Conservation (phyloP, 2,113 vertebrate species). For the Eudyptes chrysolophus region DNA sequence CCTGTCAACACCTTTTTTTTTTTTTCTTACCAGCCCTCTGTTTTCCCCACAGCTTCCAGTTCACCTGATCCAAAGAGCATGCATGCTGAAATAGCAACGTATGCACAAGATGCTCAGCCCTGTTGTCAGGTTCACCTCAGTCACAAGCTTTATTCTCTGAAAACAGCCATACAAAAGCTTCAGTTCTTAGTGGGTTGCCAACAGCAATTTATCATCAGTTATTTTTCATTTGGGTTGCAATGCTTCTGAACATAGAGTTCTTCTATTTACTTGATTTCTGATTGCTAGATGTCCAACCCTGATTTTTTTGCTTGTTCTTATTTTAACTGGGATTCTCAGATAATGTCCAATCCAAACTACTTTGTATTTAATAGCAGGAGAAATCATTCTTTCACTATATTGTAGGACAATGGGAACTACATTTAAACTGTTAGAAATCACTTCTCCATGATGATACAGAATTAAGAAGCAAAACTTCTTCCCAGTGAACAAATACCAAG, state of each 20-base stretch:
- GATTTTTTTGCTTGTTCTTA: not conserved
- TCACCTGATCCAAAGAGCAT: not conserved
- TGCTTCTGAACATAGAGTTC: not conserved
- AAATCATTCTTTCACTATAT: not conserved
- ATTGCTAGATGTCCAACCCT: not conserved
- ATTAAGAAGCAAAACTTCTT: not conserved
- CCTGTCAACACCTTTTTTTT: not conserved
- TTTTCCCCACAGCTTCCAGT: not conserved
- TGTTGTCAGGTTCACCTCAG: not conserved
- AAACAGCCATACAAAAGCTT: not conserved
- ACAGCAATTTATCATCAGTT: not conserved
- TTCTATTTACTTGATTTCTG: not conserved
- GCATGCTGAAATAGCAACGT: not conserved
- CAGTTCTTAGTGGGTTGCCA: not conserved
- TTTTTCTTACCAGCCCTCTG: not conserved
- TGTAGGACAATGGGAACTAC: not conserved
- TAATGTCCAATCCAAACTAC: not conserved
- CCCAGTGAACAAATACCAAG: not conserved
- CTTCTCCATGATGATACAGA: not conserved
- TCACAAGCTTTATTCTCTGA: not conserved
- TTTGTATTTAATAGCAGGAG: not conserved
- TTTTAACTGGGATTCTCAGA: not conserved
- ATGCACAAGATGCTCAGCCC: not conserved
- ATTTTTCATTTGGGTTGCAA: not conserved
- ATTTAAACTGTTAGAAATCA: not conserved